Conservation (phyloP, 2,888 invertebrate species). For the Kuschelorhynchus macadamiae region DNA sequence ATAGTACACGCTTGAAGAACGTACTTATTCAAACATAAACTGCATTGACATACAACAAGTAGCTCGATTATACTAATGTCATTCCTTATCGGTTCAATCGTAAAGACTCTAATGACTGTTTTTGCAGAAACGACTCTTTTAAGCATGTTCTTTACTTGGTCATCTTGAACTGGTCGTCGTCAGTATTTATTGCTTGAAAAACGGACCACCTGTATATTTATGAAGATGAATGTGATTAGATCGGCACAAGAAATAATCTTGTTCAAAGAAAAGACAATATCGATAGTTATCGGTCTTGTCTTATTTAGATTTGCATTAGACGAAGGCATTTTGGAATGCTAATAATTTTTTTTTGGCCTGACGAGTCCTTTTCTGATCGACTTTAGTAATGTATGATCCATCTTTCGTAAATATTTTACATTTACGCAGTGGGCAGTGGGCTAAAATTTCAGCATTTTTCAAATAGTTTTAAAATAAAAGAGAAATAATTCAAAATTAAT, state of each 20-base stretch:
- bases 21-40: conserved; percentile 18
- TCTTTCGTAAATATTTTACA: no score
- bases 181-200: conserved; percentile 22
- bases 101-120: conserved; percentile 26
- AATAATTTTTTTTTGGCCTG: no score
- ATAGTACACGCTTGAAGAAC: conserved; percentile 10
- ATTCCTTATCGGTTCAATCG: conserved; percentile 24
- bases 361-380: no score
- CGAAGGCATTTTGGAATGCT: no score
- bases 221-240: conserved; percentile 27
- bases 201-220: conserved; percentile 35
- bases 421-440: no score
- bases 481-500: no score
- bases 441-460: no score
- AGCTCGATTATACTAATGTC: conserved; percentile 28
- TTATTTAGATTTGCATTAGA: not conserved
- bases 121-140: conserved; percentile 29
- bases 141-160: conserved; percentile 28
- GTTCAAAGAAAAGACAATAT: not conserved
- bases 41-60: conserved; percentile 12
- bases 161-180: conserved; percentile 17
- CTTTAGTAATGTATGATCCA: no score
- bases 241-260: not conserved
- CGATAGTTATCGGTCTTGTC: not conserved
- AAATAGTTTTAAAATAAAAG: no score